Conservation (phyloP, 2,888 invertebrate genomes). For the Furcula furcula region DNA sequence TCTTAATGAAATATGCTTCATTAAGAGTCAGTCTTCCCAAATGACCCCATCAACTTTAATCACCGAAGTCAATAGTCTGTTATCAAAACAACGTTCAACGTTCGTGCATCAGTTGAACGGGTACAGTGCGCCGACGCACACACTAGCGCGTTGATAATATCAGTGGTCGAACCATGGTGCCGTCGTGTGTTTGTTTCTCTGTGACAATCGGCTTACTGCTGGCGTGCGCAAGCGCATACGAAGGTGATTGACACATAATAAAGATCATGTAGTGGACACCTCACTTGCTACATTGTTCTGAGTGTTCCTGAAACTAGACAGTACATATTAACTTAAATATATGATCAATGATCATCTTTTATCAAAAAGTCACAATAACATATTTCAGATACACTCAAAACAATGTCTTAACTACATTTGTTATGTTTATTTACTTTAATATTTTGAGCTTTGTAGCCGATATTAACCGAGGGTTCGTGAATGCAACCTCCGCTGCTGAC, state of each 20-base stretch:
- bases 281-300: slow-evolving; percentile 33
- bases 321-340: background rate
- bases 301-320: slow-evolving; percentile 32
- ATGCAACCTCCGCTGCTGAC: slow-evolving; percentile 31
- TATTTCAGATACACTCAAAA: slow-evolving; percentile 31
- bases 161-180: slow-evolving; percentile 23
- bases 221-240: slow-evolving; percentile 42
- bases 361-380: background rate
- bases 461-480: slow-evolving; percentile 53
- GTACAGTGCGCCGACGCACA: background rate
- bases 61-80: slow-evolving; percentile 56
- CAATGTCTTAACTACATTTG: slow-evolving; percentile 40
- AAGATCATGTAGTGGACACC: slow-evolving; percentile 33
- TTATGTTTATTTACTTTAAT: slow-evolving; percentile 38
- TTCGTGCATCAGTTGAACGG: background rate
- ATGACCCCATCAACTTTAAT: slow-evolving; percentile 27
- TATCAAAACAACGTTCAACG: slow-evolving; percentile 41
- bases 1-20: too few relatives aligned
- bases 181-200: slow-evolving; percentile 35
- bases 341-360: background rate
- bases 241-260: slow-evolving; percentile 48
- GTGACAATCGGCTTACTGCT: slow-evolving; percentile 42
- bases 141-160: background rate
- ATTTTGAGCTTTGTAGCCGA: slow-evolving; percentile 40
- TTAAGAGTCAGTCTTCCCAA: slow-evolving; percentile 6